A percentile compares a stretch with the other conserved stretches of the same genome.
Evolutionary conservation across 2,797 vertebrate genomes (phyloP).

Genomic region (Xerus rutilus): DNA sequence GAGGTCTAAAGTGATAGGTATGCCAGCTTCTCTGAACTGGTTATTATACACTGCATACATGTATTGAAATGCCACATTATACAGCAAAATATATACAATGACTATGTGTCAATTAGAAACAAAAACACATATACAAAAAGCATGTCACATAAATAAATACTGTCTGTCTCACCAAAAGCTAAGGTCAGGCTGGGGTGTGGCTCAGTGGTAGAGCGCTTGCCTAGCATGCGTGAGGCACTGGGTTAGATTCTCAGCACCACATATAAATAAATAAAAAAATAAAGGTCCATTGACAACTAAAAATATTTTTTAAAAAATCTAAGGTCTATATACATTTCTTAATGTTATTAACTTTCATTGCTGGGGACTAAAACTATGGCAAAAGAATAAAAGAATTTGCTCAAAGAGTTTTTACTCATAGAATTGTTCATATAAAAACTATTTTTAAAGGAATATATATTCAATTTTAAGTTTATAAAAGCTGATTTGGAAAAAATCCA

Average conservation of each 20-base stretch:
- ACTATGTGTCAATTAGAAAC: neutral
- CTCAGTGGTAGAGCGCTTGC: no score
- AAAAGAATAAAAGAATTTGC: neutral
- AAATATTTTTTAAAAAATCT: neutral
- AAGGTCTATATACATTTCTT: constrained; percentile 1
- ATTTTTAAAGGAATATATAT: neutral
- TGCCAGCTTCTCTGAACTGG: neutral
- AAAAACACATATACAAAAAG: neutral
- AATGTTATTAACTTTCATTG: neutral
- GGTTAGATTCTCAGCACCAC: no score
- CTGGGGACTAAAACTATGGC: neutral
- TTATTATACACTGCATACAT: neutral
- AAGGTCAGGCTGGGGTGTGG: neutral
- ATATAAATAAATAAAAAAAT: no score
- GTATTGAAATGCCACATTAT: neutral
- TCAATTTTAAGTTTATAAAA: constrained; percentile 22
- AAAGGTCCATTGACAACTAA: no score
- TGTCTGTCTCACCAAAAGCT: neutral
- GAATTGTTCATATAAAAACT: neutral
- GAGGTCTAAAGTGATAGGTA: neutral
- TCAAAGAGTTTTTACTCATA: constrained; percentile 22
- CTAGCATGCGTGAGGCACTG: no score
- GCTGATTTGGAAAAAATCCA: constrained; percentile 40
- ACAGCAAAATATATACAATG: neutral
- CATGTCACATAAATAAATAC: neutral